Evolutionary conservation across 2,797 vertebrate genomes (phyloP), one percentile per base, ranked within the genome.

Genomic region (Aphelocoma californica): DNA sequence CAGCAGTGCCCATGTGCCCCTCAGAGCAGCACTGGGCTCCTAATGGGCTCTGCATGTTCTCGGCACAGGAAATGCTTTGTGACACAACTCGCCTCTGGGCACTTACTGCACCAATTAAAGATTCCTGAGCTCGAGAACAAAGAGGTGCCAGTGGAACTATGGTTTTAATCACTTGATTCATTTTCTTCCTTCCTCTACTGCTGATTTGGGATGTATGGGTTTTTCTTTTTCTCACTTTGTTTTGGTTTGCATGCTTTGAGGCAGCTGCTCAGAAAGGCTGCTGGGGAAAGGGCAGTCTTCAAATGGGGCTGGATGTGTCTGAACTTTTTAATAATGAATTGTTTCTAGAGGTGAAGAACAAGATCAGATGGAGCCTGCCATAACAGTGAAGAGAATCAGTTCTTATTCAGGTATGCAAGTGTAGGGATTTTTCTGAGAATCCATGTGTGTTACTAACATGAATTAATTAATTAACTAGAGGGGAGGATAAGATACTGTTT

Each of bases 51-150:
- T 62, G 92, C 93, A 44, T 79, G 86, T 97, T 93, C 95, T 79
- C 80, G 80, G 88, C 80, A 96, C 95, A 97, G 95, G 95, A 96
- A 97, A 94, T 2, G 78, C 96, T 95, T 94, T 96, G 95, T 97
- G 89, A 81, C 92, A 94, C 93, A 92, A 73, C 83, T 92, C 90
- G 97, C 97, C 74, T 91, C 29, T 74, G 87, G 97, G 97, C 97
- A 95, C 93, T 88, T 44, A 69, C 78, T 74, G 94, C 96, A 94
- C 93, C 94, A 93, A 80, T 93, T 91, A 94, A 61, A 96, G 95
- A 95, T 95, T 88, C 95, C 96, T 91, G 92, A 93, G 91, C 96
- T 92, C 1, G 32, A 86, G 88, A 95, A 97, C 93, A 96, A 95
- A 97, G 94, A 93, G 50, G 54, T 87, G 92, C 96, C 90, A 89